phyloP scores from a whole-genome alignment of 2,113 vertebrate genomes.

The Brachypteracias leptosomus region DNA sequence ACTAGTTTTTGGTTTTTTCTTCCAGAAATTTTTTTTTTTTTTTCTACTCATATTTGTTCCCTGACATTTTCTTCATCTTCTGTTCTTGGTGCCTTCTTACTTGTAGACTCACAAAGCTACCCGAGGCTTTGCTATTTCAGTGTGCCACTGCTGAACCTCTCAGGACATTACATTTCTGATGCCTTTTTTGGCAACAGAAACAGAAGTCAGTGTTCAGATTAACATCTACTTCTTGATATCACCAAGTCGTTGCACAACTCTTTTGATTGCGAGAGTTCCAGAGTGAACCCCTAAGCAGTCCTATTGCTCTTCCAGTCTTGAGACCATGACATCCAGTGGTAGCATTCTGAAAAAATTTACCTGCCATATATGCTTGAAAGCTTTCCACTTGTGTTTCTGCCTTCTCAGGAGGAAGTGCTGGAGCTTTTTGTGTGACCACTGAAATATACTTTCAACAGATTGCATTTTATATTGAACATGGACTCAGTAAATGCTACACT shows the following conservation, averaged over 20 bases:
- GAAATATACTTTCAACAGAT: not conserved
- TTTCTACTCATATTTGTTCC: not conserved
- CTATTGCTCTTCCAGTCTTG: not conserved
- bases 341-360: not conserved
- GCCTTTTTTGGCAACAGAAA: not conserved
- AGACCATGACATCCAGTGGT: not conserved
- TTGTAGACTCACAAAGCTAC: not conserved
- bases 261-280: not conserved
- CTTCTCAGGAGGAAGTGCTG: not conserved
- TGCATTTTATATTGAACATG: not conserved
- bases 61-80: not conserved
- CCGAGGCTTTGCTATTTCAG: not conserved
- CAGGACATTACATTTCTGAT: not conserved
- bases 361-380: not conserved
- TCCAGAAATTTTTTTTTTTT: not conserved
- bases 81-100: not conserved
- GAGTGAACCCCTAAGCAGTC: not conserved
- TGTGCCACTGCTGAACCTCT: not conserved
- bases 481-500: not conserved
- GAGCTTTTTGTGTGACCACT: not conserved
- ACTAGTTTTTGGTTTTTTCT: not conserved
- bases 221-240: not conserved
- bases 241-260: rapidly evolving
- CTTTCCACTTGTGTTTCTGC: not conserved
- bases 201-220: not conserved